Conservation (phyloP, 2,888 invertebrate genomes). For the Hirudinaria manillensis region DNA sequence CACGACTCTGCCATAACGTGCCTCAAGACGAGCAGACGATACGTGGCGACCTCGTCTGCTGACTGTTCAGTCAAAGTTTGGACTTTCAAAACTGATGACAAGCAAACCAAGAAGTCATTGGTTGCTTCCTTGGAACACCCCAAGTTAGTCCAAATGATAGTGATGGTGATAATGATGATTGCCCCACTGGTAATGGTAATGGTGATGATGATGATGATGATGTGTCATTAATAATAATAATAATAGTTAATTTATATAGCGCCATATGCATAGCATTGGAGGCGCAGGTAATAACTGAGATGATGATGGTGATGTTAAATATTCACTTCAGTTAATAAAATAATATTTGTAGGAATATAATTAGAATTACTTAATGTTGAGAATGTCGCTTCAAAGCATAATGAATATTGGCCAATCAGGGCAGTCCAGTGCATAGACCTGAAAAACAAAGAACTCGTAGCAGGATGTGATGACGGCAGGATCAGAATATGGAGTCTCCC, state of each 20-base stretch:
- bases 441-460: slow-evolving; percentile 51
- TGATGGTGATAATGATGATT: not conserved
- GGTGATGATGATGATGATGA: not conserved
- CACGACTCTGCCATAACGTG: slow-evolving; percentile 1
- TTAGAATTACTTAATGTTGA: not conserved
- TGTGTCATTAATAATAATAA: not conserved
- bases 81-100: not conserved
- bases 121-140: too few species aligned
- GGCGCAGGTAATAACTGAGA: not conserved
- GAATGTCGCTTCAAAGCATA: not conserved
- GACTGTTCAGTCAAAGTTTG: not conserved
- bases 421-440: slow-evolving; percentile 53
- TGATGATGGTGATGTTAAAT: not conserved
- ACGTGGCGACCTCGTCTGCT: not conserved
- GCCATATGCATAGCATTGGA: too few species aligned
- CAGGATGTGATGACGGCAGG: slow-evolving; percentile 52
- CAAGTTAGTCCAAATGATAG: too few species aligned
- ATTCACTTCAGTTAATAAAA: not conserved
- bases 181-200: not conserved
- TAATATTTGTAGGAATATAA: not conserved
- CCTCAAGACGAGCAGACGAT: not conserved
- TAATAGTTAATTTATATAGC: too few species aligned
- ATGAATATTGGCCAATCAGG: slow-evolving; percentile 40
- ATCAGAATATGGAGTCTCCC: slow-evolving; percentile 54
- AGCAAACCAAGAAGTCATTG: too few species aligned